phyloP scores from a whole-genome alignment of 2,113 vertebrate genomes.

The Hiodon alosoides region DNA sequence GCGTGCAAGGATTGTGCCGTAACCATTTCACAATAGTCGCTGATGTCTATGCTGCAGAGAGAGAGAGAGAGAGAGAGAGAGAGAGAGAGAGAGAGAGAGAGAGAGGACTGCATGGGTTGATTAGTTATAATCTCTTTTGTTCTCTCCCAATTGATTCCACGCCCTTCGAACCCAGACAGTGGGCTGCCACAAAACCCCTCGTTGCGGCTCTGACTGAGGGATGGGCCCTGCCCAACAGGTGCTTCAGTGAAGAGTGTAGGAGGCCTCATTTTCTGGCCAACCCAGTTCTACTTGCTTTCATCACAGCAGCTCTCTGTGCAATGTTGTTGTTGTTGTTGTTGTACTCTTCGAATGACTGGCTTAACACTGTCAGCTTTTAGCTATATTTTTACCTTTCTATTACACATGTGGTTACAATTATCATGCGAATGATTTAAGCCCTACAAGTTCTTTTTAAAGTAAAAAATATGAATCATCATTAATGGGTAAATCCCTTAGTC shows the following conservation, averaged over 20 bases:
- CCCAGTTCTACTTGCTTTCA: not conserved
- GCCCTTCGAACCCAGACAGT: constrained; percentile 35
- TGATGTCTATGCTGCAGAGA: not conserved
- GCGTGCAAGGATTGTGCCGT: too few species aligned
- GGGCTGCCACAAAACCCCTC: constrained; percentile 29
- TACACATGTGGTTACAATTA: too few species aligned
- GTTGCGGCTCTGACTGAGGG: constrained; percentile 45
- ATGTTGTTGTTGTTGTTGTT: too few species aligned
- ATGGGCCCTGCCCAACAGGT: constrained; percentile 8
- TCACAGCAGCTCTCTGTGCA: too few species aligned
- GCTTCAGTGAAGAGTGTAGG: not conserved
- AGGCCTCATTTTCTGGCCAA: not conserved
- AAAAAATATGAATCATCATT: too few species aligned
- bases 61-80: not conserved
- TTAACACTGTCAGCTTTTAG: too few species aligned
- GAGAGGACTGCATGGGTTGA: constrained; percentile 12
- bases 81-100: constrained; percentile 19
- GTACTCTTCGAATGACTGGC: too few species aligned
- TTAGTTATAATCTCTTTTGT: constrained; percentile 21
- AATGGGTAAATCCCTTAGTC: too few species aligned
- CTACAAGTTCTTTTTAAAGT: too few species aligned
- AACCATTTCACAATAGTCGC: not conserved
- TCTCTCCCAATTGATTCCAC: constrained; percentile 20
- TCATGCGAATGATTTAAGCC: too few species aligned
- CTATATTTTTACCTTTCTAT: too few species aligned